phyloP scores from a whole-genome alignment of 2,888 invertebrate species.

The Pteria penguin region DNA sequence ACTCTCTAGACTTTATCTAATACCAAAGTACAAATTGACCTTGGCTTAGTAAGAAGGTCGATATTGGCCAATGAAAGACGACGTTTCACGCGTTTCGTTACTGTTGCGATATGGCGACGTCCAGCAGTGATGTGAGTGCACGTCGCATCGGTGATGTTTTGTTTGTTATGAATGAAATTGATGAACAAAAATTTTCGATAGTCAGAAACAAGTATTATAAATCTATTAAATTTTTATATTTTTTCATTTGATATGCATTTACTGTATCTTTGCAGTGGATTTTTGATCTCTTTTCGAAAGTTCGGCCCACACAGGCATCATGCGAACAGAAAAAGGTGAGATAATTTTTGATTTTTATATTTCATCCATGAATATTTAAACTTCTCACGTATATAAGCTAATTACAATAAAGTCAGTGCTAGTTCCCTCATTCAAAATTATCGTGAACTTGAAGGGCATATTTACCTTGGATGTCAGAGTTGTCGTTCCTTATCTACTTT shows the following conservation, averaged over 20 bases:
- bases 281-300: constrained; percentile 58
- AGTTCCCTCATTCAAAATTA: no score
- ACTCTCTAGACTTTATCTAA: no score
- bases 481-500: not conserved
- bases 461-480: not conserved
- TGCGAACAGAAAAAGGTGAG: constrained; percentile 36
- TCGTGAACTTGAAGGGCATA: no score
- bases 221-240: no score
- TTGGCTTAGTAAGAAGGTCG: not conserved
- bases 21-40: no score
- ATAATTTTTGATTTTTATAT: no score
- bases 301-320: constrained; percentile 55
- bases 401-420: not conserved
- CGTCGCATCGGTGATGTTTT: constrained; percentile 15
- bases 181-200: not conserved
- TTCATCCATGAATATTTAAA: no score
- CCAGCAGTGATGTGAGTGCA: constrained; percentile 11
- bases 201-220: no score
- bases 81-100: not conserved
- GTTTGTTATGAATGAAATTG: not conserved
- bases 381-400: not conserved
- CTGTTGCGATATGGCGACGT: constrained; percentile 22
- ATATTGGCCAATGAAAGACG: not conserved
- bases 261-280: constrained; percentile 11
- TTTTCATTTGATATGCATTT: not conserved